Evolutionary conservation across 1,140 invertebrate genomes (phyloP).

Genomic region (Diorhabda carinulata): DNA sequence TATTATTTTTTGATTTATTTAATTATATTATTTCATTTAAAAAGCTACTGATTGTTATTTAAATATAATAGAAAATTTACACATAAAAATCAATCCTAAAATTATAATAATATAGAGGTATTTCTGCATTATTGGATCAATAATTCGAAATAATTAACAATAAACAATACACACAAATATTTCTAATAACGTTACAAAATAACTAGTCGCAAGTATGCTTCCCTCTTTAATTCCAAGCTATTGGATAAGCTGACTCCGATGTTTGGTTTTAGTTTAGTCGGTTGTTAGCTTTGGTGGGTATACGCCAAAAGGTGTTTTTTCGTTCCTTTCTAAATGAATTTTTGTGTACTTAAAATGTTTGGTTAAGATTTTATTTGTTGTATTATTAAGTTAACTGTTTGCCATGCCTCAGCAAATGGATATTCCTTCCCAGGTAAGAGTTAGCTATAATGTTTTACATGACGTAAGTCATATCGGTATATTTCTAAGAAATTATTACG

Average conservation of each 20-base stretch:
- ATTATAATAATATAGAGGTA: too few relatives aligned
- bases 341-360: conserved; percentile 1
- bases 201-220: background rate
- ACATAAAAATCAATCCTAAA: too few relatives aligned
- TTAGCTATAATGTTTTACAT: background rate
- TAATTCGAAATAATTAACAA: too few relatives aligned
- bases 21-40: too few relatives aligned
- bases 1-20: too few relatives aligned
- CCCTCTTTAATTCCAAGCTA: background rate
- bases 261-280: conserved; percentile 3
- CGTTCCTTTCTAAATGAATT: conserved; percentile 1
- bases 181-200: background rate
- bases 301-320: background rate
- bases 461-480: background rate
- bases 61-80: too few relatives aligned
- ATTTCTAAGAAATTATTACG: background rate
- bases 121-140: too few relatives aligned
- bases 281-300: background rate
- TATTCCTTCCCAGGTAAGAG: background rate
- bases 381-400: conserved; percentile 1
- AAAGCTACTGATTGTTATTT: too few relatives aligned
- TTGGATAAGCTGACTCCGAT: background rate
- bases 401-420: conserved; percentile 9
- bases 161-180: too few relatives aligned
- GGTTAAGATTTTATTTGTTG: background rate